A percentile compares a stretch with the other conserved stretches of the same genome.
Evolutionary conservation across 2,113 vertebrate species (phyloP).

Genomic region (Lophochroa leadbeateri): DNA sequence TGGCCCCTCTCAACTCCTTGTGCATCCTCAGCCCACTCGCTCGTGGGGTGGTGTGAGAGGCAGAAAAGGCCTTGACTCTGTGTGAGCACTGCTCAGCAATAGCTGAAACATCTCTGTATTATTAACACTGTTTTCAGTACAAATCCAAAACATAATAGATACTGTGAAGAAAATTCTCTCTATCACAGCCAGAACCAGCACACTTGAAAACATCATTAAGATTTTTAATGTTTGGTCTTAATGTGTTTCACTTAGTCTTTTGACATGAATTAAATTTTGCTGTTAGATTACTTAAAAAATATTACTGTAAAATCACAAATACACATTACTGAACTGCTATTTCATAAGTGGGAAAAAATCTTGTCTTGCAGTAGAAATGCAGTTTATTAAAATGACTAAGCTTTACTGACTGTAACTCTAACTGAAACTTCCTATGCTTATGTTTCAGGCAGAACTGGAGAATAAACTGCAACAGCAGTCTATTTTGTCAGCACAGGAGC

Average conservation of each 20-base stretch:
- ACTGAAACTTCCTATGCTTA: background rate
- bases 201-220: background rate
- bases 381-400: background rate
- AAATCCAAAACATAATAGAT: background rate
- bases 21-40: background rate
- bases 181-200: background rate
- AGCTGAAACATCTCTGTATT: background rate
- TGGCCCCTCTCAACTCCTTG: background rate
- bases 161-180: background rate
- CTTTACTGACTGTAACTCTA: background rate
- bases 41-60: background rate
- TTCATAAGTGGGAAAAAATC: background rate
- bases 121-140: background rate
- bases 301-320: background rate
- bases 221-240: background rate
- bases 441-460: conserved; percentile 85
- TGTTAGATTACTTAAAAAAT: background rate
- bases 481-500: conserved; percentile 76
- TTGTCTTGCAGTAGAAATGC: background rate
- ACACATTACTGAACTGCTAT: background rate
- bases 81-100: background rate
- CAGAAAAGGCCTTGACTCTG: background rate
- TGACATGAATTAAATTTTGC: background rate
- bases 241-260: background rate
- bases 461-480: conserved; percentile 81